These are phyloP conservation scores for Morone saxatilis DNA, from an alignment of 2,113 vertebrate species.

Conservation along the genomic window DNA sequence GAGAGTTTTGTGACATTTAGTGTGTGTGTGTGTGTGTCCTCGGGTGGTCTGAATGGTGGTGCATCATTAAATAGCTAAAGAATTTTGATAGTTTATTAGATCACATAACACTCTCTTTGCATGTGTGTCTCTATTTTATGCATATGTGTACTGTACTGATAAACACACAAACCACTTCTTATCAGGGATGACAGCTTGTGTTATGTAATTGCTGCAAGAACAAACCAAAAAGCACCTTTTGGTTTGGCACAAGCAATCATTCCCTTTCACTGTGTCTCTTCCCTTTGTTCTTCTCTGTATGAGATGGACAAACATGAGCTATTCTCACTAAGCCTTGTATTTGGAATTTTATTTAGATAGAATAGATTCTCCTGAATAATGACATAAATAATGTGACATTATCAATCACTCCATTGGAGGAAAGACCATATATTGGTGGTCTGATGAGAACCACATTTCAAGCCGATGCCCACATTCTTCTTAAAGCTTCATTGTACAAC, in stretches of 20 bases:
- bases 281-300: neutral
- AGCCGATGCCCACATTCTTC: neutral
- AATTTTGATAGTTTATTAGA: conserved; percentile 58
- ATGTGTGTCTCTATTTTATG: conserved; percentile 33
- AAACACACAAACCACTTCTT: conserved; percentile 5
- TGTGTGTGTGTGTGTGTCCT: neutral
- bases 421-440: neutral
- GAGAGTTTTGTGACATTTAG: conserved; percentile 32
- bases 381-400: neutral
- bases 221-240: conserved; percentile 32
- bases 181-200: conserved; percentile 24
- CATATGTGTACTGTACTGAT: neutral
- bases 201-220: conserved; percentile 32
- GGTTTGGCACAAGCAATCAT: conserved; percentile 1
- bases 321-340: neutral
- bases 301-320: conserved; percentile 18
- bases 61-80: conserved; percentile 69
- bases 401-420: neutral
- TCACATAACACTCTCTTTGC: conserved; percentile 48
- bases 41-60: conserved; percentile 6
- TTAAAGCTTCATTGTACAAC: neutral
- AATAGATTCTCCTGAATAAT: neutral
- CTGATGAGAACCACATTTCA: neutral
- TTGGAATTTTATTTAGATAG: neutral
- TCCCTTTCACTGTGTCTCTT: neutral